These are phyloP conservation scores for Watsonalla cultraria DNA, from an alignment of 2,888 invertebrate genomes.

Conservation along the genomic window DNA sequence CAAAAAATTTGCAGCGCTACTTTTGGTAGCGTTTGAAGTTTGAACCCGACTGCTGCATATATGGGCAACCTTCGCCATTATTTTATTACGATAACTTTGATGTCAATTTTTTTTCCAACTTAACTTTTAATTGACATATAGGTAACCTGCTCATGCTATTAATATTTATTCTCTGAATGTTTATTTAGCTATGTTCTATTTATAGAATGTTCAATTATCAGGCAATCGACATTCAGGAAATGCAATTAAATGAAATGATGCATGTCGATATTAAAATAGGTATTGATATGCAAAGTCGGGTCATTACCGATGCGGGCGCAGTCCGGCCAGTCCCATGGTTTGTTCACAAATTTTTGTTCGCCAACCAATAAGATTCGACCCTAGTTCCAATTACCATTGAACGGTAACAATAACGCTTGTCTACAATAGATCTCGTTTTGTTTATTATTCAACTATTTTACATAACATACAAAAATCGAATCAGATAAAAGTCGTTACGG, in stretches of 20 bases:
- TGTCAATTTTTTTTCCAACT: conserved; percentile 62
- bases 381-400: conserved; percentile 63
- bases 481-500: conserved; percentile 6
- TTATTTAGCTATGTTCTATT: background rate
- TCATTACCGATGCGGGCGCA: conserved; percentile 59
- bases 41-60: conserved; percentile 36
- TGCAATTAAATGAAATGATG: conserved; percentile 74
- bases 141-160: conserved; percentile 36
- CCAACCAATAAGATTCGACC: conserved; percentile 67
- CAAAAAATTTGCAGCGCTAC: conserved; percentile 38
- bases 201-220: conserved; percentile 21
- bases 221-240: conserved; percentile 56
- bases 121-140: conserved; percentile 63
- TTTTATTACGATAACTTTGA: conserved; percentile 60
- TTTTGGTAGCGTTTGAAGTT: conserved; percentile 38
- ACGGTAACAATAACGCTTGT: conserved; percentile 46
- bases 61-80: conserved; percentile 50
- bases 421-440: conserved; percentile 47
- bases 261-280: conserved; percentile 73
- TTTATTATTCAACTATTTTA: conserved; percentile 31
- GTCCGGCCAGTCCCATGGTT: conserved; percentile 57
- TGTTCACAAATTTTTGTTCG: conserved; percentile 65
- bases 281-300: conserved; percentile 73
- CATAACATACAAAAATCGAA: conserved; percentile 10
- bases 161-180: background rate